Base-by-base conservation (phyloP, 2,888 invertebrate species). In the Hydrotaea cyrtoneurina region DNA sequence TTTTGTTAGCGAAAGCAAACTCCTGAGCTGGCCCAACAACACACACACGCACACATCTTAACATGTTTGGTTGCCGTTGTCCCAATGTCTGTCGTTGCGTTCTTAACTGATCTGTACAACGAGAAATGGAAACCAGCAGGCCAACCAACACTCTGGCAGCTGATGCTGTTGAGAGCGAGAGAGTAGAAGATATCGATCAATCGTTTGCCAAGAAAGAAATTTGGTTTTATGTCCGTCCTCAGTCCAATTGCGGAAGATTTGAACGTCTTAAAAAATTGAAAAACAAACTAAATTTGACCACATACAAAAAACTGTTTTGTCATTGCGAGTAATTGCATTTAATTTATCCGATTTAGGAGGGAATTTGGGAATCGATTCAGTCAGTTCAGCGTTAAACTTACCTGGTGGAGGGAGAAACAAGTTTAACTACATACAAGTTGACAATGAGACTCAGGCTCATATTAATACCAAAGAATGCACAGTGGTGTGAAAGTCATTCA, bases 1-100 rank as follows among this genome's bases (percentile, higher is more conserved):
- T 79, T 80, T 55, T 73, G 82, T 59, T 81, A 77, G 85, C 79
- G 82, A 85, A 85, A 82, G 79, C 85, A 80, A 76, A 31, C 31
- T 31, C 73, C 39, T 76, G 69, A 69, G 46, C 69, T 43, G 39
- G 23, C 46, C 79, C 74, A 82, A 26, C 53, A 31, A 39, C 57
- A 39, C 21, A n/a, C n/a, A n/a, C n/a, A n/a, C n/a, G n/a, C n/a
- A n/a, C n/a, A 11, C 31, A 64, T 76, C 62, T 83, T 79, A 43
- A 53, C 75, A 11, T 72, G 64, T 82, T 77, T 53, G 57, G 64
- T 46, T 71, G 21, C 53, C 69, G 26, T 71, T 43, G 39, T 55
- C 79, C 64, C 55, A 72, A 43, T 3, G 31, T 59, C 59, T n/a
- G 23, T 26, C 26, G 26, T 26, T 26, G 19, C 26, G 23, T 59